Percentiles rank a stretch among this genome's conserved stretches.
Conservation (phyloP, 2,888 invertebrate species). For the Cremastinae sp. region DNA sequence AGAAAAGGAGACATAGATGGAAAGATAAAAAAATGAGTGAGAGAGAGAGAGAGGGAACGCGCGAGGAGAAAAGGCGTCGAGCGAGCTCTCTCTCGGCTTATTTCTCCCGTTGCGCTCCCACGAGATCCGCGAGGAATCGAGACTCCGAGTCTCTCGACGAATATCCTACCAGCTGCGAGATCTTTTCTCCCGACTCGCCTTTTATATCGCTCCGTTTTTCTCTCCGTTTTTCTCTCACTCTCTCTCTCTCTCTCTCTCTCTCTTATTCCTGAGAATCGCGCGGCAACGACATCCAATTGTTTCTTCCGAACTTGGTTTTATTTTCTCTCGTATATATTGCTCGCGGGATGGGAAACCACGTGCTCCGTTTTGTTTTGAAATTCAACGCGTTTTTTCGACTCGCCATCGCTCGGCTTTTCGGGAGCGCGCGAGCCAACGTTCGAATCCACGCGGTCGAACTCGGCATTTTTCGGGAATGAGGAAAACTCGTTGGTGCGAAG, state of each 20-base stretch:
- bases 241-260: not conserved
- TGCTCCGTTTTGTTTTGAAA: slow-evolving; percentile 35
- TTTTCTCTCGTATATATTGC: not conserved
- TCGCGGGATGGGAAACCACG: slow-evolving; percentile 27
- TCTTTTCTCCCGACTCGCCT: slow-evolving; percentile 7
- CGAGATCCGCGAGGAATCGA: slow-evolving; percentile 37
- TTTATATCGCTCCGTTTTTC: not conserved
- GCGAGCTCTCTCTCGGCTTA: slow-evolving; percentile 18
- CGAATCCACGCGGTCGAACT: too few relatives aligned
- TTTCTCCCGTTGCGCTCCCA: slow-evolving; percentile 27
- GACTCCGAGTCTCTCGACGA: slow-evolving; percentile 52
- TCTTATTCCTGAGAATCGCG: not conserved
- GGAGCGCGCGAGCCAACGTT: not conserved
- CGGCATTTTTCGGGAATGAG: too few relatives aligned
- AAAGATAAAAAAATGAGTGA: too few relatives aligned
- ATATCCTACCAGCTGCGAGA: slow-evolving; percentile 52
- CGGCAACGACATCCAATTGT: slow-evolving; percentile 20
- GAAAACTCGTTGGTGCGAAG: too few relatives aligned
- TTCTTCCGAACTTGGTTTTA: not conserved
- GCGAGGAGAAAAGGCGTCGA: slow-evolving; percentile 30
- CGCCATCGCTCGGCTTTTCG: not conserved
- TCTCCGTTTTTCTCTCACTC: not conserved
- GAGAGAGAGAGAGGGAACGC: slow-evolving; percentile 11
- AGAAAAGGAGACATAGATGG: not conserved
- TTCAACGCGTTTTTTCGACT: slow-evolving; percentile 1